These are phyloP conservation scores for Dipodomys ordii DNA, from an alignment of 2,113 vertebrate species.

Conservation along the genomic window DNA sequence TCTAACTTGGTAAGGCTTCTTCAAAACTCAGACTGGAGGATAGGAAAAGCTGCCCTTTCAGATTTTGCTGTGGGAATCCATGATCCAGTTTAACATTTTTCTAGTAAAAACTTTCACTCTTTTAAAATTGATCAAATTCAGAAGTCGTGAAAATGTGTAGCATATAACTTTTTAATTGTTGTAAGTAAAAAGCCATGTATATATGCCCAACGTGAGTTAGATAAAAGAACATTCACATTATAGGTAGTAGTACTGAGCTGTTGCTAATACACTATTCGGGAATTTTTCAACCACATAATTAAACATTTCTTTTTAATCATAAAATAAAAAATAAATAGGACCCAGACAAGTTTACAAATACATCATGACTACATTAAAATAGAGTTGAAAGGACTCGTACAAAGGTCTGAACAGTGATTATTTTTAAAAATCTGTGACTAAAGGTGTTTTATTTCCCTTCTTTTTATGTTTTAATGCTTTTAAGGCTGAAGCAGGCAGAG, in stretches of 20 bases:
- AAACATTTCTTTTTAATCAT: slow-evolving; percentile 18
- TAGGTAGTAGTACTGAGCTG: neutral
- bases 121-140: slow-evolving; percentile 51
- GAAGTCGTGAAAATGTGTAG: neutral
- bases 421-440: neutral
- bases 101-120: slow-evolving; percentile 11
- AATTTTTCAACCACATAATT: slow-evolving; percentile 29
- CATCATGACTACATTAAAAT: slow-evolving; percentile 27
- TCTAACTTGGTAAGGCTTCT: neutral
- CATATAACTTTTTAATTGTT: neutral
- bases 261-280: neutral
- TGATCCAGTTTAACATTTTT: neutral
- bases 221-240: slow-evolving; percentile 30
- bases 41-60: neutral
- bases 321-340: neutral
- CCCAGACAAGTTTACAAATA: neutral
- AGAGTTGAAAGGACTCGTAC: neutral
- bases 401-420: slow-evolving; percentile 6
- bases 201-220: neutral
- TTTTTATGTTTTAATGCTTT: neutral
- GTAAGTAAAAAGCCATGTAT: slow-evolving; percentile 8
- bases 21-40: neutral
- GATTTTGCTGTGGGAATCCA: neutral
- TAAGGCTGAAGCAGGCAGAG: neutral
- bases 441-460: neutral